Conservation (phyloP, 2,113 vertebrate genomes). For the Melanerpes formicivorus region DNA sequence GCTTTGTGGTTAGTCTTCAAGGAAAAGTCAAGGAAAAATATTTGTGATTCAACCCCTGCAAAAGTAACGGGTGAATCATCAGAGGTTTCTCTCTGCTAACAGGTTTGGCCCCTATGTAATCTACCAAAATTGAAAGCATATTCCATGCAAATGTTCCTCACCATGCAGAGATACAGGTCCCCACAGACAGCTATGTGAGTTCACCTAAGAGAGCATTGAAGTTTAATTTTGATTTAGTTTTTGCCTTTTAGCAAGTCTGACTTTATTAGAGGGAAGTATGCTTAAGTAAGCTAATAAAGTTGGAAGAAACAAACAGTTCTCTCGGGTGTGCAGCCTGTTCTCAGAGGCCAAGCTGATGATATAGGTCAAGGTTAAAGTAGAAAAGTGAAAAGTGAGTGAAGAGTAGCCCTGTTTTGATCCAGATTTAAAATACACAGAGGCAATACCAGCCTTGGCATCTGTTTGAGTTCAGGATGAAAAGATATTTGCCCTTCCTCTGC, state of each 20-base stretch:
- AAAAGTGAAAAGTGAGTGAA: neutral
- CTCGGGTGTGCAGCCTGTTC: neutral
- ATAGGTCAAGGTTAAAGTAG: neutral
- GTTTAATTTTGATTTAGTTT: neutral
- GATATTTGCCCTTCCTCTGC: neutral
- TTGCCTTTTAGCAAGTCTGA: neutral
- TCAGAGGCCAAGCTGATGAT: neutral
- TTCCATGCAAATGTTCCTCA: neutral
- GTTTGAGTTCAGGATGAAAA: neutral
- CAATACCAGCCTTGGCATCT: neutral
- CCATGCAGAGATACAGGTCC: neutral
- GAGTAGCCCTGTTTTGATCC: neutral
- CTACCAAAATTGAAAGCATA: neutral
- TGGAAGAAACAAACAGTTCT: neutral
- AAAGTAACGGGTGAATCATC: neutral
- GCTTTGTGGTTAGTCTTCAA: neutral
- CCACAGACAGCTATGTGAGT: neutral
- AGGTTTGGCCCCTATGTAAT: neutral
- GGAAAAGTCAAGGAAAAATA: neutral
- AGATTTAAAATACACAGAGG: neutral
- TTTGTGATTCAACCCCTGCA: neutral
- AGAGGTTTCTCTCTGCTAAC: neutral
- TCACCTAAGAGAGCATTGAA: neutral
- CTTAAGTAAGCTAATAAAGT: neutral
- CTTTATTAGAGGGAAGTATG: neutral